phyloP scores from a whole-genome alignment of 2,113 vertebrate species.

The Enhydra lutris region DNA sequence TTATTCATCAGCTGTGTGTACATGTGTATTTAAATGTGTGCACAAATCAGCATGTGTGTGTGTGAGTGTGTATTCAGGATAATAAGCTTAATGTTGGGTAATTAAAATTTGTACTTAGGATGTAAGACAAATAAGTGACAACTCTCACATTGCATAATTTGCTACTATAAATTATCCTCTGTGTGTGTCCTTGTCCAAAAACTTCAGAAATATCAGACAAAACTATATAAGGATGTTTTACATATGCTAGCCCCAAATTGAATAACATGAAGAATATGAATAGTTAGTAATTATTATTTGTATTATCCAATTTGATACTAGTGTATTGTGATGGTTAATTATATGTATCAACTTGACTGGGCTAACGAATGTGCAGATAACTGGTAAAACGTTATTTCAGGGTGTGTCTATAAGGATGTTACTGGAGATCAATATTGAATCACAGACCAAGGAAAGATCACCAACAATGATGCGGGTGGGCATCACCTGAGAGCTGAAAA shows the following conservation, averaged over 20 bases:
- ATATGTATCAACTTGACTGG: neutral
- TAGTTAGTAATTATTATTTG: neutral
- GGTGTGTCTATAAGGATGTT: neutral
- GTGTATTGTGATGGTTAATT: neutral
- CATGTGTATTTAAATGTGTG: neutral
- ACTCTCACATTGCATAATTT: neutral
- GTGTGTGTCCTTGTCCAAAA: neutral
- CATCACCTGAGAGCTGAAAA: neutral
- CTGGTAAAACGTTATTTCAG: neutral
- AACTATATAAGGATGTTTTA: neutral
- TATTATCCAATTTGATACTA: neutral
- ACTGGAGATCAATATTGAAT: neutral
- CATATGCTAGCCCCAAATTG: neutral
- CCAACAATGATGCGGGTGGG: neutral
- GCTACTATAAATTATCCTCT: neutral
- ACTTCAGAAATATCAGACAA: neutral
- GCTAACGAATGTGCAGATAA: neutral
- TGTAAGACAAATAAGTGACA: neutral
- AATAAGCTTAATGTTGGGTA: neutral
- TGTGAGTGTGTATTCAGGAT: neutral
- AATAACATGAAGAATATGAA: neutral
- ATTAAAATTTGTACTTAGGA: neutral
- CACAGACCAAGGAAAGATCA: neutral
- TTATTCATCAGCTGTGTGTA: neutral
- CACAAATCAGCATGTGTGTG: neutral